Percentiles rank a stretch among this genome's conserved stretches.
Conservation (phyloP, 2,113 vertebrate species). For the Apodemus speciosus region DNA sequence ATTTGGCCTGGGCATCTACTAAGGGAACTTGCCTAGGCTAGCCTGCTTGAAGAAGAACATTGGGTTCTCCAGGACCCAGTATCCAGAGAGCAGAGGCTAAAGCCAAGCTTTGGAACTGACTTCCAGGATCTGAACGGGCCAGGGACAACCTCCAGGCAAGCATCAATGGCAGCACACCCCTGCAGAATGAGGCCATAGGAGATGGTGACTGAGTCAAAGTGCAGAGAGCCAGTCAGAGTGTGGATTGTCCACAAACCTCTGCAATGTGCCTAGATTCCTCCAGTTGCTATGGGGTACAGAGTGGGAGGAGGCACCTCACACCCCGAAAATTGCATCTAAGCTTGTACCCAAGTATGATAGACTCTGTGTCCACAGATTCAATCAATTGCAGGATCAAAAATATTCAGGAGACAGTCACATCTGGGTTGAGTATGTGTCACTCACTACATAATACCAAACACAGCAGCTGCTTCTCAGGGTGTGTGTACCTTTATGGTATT, state of each 20-base stretch:
- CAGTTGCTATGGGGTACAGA: fast-evolving
- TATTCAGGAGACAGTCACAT: not conserved
- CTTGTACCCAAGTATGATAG: not conserved
- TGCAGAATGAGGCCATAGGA: not conserved
- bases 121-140: not conserved
- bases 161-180: too few relatives aligned
- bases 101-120: not conserved
- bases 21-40: not conserved
- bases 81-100: not conserved
- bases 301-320: not conserved
- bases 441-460: not conserved
- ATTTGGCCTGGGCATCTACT: not conserved
- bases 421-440: not conserved
- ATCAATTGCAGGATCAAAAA: not conserved
- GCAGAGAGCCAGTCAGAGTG: not conserved
- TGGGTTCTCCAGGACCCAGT: not conserved
- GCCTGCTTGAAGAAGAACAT: not conserved
- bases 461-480: too few relatives aligned
- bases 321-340: not conserved
- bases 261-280: not conserved
- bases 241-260: not conserved
- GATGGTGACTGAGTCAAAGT: not conserved
- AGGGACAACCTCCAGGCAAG: not conserved
- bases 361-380: not conserved
- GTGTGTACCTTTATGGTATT: not conserved